Percentiles rank a stretch among this genome's conserved stretches.
Evolutionary conservation across 2,888 invertebrate species (phyloP).

Genomic region (Drosophila macrospina): DNA sequence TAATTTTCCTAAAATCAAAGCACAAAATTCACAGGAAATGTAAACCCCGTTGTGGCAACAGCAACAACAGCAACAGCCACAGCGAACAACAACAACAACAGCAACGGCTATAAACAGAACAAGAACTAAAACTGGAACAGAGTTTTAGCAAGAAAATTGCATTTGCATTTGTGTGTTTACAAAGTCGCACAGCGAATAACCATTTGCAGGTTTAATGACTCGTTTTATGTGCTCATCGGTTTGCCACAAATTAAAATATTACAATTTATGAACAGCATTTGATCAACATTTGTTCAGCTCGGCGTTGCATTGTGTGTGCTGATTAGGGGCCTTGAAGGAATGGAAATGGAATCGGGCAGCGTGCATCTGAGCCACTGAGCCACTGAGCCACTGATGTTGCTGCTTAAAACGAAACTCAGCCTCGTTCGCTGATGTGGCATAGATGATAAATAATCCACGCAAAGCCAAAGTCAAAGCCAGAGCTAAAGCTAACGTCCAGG

Average conservation of each 20-base stretch:
- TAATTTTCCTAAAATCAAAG: constrained; percentile 81
- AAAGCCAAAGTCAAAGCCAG: constrained; percentile 74
- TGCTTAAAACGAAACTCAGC: constrained; percentile 72
- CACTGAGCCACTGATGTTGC: constrained; percentile 55
- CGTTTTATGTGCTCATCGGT: constrained; percentile 76
- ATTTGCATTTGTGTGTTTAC: constrained; percentile 51
- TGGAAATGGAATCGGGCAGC: constrained; percentile 74
- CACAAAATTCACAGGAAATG: constrained; percentile 81
- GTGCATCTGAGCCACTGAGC: constrained; percentile 68
- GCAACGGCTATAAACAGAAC: constrained; percentile 9
- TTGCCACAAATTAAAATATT: constrained; percentile 76
- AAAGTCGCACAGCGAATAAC: constrained; percentile 39
- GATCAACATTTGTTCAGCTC: no score
- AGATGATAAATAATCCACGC: constrained; percentile 82
- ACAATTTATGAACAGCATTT: constrained; percentile 75
- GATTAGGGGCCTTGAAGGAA: constrained; percentile 64
- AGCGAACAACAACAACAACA: neutral
- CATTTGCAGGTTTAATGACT: constrained; percentile 61
- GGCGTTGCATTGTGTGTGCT: no score
- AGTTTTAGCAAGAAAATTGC: constrained; percentile 56
- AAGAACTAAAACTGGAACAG: constrained; percentile 51
- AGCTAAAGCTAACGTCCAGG: constrained; percentile 24
- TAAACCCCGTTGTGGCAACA: constrained; percentile 68
- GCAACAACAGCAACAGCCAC: constrained; percentile 12
- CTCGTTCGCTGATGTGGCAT: constrained; percentile 67